Percentiles rank a stretch among this genome's conserved stretches.
phyloP scores from a whole-genome alignment of 2,888 invertebrate species.

The Drosophila mettleri region DNA sequence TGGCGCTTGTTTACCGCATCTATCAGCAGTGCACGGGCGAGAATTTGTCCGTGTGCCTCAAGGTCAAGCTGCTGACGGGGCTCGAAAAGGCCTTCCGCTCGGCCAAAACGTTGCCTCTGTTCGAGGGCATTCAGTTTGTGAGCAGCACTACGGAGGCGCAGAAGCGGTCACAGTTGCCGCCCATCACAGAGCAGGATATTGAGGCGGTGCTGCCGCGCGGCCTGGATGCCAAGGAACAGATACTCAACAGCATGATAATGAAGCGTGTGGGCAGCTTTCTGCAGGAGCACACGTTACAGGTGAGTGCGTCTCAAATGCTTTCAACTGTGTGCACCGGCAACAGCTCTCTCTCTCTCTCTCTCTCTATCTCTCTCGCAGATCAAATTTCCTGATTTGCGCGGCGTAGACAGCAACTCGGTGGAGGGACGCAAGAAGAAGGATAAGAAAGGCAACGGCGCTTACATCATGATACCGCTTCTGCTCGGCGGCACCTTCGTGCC shows the following conservation, averaged over 20 bases:
- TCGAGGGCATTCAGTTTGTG: constrained; percentile 91
- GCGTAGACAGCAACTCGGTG: constrained; percentile 74
- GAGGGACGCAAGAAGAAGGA: constrained; percentile 88
- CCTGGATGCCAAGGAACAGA: constrained; percentile 89
- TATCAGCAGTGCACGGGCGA: constrained; percentile 92
- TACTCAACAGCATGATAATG: constrained; percentile 90
- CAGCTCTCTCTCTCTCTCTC: neutral
- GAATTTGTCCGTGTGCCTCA: constrained; percentile 89
- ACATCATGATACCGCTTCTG: constrained; percentile 91
- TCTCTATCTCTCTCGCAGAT: neutral
- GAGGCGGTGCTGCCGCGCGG: constrained; percentile 91
- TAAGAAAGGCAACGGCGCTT: constrained; percentile 88
- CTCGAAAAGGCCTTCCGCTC: constrained; percentile 90
- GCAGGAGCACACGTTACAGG: constrained; percentile 92
- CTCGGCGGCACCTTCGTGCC: constrained; percentile 93
- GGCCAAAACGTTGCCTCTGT: constrained; percentile 87
- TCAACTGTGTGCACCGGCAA: neutral
- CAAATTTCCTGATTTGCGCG: constrained; percentile 87
- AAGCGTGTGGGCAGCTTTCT: constrained; percentile 91
- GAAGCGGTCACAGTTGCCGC: constrained; percentile 42
- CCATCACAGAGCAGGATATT: constrained; percentile 87
- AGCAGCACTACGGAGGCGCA: constrained; percentile 86
- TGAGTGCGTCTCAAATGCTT: constrained; percentile 77
- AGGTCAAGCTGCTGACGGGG: constrained; percentile 91
- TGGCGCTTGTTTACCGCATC: constrained; percentile 90